Evolutionary conservation across 2,113 vertebrate genomes (phyloP).

Genomic region (Trachemys scripta): DNA sequence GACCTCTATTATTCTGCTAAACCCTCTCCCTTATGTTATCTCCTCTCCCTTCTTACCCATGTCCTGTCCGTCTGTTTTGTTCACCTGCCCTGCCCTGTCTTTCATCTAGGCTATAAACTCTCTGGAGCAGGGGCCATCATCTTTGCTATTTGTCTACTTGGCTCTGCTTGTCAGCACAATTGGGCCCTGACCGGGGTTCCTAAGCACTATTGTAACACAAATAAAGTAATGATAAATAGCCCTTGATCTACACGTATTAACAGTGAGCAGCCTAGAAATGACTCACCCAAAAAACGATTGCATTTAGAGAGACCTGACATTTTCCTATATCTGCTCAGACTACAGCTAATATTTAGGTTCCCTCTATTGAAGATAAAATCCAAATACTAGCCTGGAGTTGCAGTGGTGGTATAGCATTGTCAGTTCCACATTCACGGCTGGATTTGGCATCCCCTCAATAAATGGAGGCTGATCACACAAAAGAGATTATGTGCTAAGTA

Average conservation of each 20-base stretch:
- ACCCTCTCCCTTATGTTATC: background rate
- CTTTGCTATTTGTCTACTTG: background rate
- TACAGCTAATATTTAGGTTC: background rate
- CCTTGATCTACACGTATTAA: too few relatives aligned
- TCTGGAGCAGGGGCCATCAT: background rate
- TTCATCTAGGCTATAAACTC: background rate
- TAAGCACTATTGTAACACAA: too few relatives aligned
- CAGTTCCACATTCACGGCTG: background rate
- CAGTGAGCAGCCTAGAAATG: background rate
- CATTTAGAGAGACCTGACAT: background rate
- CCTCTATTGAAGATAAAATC: constrained; percentile 7
- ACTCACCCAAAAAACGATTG: background rate
- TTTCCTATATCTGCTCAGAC: background rate
- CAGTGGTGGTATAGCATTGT: background rate
- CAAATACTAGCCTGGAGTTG: background rate
- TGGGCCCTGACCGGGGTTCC: background rate
- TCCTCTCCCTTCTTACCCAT: background rate
- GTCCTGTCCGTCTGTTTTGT: background rate
- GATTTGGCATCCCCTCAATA: background rate
- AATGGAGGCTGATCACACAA: background rate
- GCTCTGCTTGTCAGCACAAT: background rate
- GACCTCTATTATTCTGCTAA: background rate
- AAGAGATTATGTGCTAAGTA: constrained; percentile 42
- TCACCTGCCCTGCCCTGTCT: background rate
- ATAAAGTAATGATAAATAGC: background rate